Evolutionary conservation across 2,797 vertebrate species (phyloP).

Genomic region (Molossus molossus): DNA sequence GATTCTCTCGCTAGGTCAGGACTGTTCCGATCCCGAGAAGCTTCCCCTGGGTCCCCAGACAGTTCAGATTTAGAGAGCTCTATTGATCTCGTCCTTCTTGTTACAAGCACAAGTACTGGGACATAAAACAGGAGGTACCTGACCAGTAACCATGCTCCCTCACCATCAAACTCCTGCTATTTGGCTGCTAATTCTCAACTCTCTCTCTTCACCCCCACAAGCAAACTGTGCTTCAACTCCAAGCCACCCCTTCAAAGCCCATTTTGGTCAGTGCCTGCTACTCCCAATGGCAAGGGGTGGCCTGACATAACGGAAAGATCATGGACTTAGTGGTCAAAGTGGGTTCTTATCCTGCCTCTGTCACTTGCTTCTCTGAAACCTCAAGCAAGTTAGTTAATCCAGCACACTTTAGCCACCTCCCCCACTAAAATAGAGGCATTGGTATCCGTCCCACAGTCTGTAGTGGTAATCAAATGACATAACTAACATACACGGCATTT

Average conservation of each 20-base stretch:
- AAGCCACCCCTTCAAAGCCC: background rate
- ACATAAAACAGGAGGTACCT: background rate
- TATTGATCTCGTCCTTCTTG: background rate
- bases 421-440: background rate
- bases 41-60: background rate
- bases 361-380: background rate
- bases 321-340: too few relatives aligned
- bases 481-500: background rate
- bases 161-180: background rate
- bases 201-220: background rate
- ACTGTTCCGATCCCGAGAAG: background rate
- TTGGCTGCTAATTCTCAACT: background rate
- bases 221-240: background rate
- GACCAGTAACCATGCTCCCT: background rate
- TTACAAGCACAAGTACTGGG: background rate
- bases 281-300: background rate
- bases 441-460: background rate
- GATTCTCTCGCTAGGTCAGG: background rate
- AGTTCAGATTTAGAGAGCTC: background rate
- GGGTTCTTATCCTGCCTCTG: background rate
- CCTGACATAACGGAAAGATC: background rate
- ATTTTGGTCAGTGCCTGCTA: background rate
- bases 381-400: background rate
- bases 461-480: background rate
- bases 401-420: background rate